A percentile compares a stretch with the other conserved stretches of the same genome.
phyloP scores from a whole-genome alignment of 2,113 vertebrate species.

The Castor canadensis region DNA sequence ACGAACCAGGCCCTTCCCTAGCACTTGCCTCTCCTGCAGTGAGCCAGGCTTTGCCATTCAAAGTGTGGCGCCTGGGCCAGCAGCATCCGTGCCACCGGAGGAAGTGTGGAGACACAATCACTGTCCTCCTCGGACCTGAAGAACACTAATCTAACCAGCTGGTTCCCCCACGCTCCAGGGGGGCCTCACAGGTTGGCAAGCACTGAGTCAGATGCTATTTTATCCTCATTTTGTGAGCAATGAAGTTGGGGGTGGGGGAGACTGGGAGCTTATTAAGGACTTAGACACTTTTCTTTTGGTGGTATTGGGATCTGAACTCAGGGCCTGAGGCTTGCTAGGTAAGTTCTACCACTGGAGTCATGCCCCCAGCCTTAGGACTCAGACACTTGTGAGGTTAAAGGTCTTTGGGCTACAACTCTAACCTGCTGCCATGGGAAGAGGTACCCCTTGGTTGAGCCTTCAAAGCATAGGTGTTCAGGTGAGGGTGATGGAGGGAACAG shows the following conservation, averaged over 20 bases:
- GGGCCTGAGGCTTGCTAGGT: too few relatives aligned
- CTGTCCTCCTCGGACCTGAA: too few relatives aligned
- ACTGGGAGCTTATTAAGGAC: accelerated
- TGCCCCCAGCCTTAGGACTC: too few relatives aligned
- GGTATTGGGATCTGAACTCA: too few relatives aligned
- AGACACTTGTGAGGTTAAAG: not conserved
- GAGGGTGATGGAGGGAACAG: not conserved
- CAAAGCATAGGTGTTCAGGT: not conserved
- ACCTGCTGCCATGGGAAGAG: too few relatives aligned
- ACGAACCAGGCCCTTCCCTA: accelerated
- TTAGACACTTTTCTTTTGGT: not conserved
- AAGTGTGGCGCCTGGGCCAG: not conserved
- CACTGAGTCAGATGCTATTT: not conserved
- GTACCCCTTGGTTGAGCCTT: not conserved
- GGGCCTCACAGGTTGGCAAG: too few relatives aligned
- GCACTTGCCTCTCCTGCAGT: not conserved
- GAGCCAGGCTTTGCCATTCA: not conserved
- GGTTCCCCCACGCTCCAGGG: too few relatives aligned
- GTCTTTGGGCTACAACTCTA: not conserved
- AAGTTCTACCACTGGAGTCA: too few relatives aligned
- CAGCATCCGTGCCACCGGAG: too few relatives aligned
- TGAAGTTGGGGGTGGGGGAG: not conserved
- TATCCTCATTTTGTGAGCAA: too few relatives aligned
- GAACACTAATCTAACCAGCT: too few relatives aligned
- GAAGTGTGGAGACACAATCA: too few relatives aligned